phyloP scores from a whole-genome alignment of 2,888 invertebrate genomes.

The Ophonus ardosiacus region DNA sequence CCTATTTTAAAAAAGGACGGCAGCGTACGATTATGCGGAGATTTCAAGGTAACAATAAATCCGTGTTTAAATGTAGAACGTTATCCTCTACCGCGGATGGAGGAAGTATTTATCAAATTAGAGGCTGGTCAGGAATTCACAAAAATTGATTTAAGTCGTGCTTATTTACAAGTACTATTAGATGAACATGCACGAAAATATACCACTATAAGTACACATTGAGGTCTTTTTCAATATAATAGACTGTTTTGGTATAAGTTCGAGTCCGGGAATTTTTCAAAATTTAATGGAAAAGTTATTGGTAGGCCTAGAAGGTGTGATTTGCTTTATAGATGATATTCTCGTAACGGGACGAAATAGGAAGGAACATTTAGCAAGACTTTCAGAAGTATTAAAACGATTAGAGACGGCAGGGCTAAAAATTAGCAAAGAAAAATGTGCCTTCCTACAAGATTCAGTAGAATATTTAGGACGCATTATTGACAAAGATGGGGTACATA shows the following conservation, averaged over 20 bases:
- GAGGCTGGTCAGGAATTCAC: slow-evolving; percentile 66
- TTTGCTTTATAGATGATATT: slow-evolving; percentile 58
- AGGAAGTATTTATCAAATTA: slow-evolving; percentile 67
- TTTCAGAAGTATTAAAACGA: no score
- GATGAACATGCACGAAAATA: slow-evolving; percentile 65
- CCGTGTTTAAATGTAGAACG: slow-evolving; percentile 68
- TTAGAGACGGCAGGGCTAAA: slow-evolving; percentile 64
- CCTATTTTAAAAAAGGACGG: slow-evolving; percentile 21
- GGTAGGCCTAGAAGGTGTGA: no score
- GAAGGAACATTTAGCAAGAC: slow-evolving; percentile 27
- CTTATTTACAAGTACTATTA: slow-evolving; percentile 64
- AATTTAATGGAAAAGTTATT: slow-evolving; percentile 69
- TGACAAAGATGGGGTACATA: slow-evolving; percentile 67
- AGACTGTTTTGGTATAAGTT: slow-evolving; percentile 69
- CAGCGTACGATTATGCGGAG: slow-evolving; percentile 62
- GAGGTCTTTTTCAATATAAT: slow-evolving; percentile 69
- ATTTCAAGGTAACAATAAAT: slow-evolving; percentile 69
- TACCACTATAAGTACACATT: slow-evolving; percentile 68
- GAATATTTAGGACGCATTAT: slow-evolving; percentile 68
- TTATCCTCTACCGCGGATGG: slow-evolving; percentile 67
- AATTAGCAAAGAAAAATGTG: slow-evolving; percentile 66
- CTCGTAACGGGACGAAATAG: slow-evolving; percentile 45
- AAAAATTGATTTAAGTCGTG: slow-evolving; percentile 67
- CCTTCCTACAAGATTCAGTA: slow-evolving; percentile 66
- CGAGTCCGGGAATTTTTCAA: slow-evolving; percentile 71